Evolutionary conservation across 2,113 vertebrate species (phyloP), one percentile per base, ranked within the genome.

Genomic region (Aythya baeri): DNA sequence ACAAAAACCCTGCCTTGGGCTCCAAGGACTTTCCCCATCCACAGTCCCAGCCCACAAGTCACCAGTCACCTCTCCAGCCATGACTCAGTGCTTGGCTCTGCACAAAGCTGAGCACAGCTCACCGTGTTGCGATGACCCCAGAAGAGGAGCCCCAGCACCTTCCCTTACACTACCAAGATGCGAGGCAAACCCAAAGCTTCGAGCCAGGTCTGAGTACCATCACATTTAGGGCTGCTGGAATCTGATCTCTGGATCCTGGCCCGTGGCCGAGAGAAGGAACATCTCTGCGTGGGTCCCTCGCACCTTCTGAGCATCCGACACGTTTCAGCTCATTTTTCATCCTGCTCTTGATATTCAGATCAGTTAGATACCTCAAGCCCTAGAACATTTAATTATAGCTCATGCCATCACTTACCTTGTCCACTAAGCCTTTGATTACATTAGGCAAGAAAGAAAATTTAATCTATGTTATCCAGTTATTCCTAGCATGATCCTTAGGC

Each of bases 371-470:
- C 80, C 78, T 95, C 76, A 16, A 83, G 44, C 31, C 55, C 50
- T 41, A 73, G 86, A 84, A 89, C 92, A 85, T 86, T 92, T 79
- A 87, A 67, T 96, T 94, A 50, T 6, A 95, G 46, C 71, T 88
- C n/a, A 12, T 74, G 63, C 71, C 81, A 31, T 88, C 74, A 70
- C 94, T 96, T 85, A 87, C 94, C 88, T 94, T 34, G 74, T 85
- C 67, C 50, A 25, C 88, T 92, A 89, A 95, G 86, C 92, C 88
- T 92, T 96, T 96, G 93, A 95, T 91, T 80, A 96, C 79, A 94
- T 93, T 88, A 80, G 11, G 27, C 79, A 73, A 89, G 88, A 21
- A 86, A 93, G 66, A 91, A 92, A 95, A 89, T 81, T 71, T 92
- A 44, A 41, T 83, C 95, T 96, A 70, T 77, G 93, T 12, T 32